Base-by-base conservation (phyloP, 2,113 vertebrate species). In the Oncorhynchus clarkii region DNA sequence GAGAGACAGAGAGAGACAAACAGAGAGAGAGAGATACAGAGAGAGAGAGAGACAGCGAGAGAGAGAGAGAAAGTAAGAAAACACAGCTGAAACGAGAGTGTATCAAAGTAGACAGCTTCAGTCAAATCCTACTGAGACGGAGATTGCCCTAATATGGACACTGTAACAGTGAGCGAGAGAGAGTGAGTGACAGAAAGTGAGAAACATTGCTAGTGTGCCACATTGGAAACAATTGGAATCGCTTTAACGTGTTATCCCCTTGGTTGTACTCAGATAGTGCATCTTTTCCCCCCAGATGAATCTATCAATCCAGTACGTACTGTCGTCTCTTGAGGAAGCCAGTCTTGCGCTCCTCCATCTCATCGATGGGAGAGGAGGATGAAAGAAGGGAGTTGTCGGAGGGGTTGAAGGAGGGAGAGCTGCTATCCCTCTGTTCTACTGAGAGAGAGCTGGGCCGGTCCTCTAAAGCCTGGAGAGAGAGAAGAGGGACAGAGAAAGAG, bases 381-480 rank as follows among this genome's bases (percentile, higher is more conserved):
- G 97, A 99, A 9, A 99, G 95, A 27, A 99, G 95, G n/a, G 98
- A 99, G 83, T 96, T 98, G 89, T 99, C 97, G 1, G 97, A 99
- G 12, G 98, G 97, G 89, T 98, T 99, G 90, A 99, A 97, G 54
- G 98, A 99, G 0, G 97, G 96, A 78, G 97, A 99, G 91, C 98
- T 99, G 89, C 97, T 99, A 89, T 99, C 98, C 27, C 95, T 96
- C 80, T 95, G 98, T 75, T 99, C 97, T 1, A 98, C 96, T 1
- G 97, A 94, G 75, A 99, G 92, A 2, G 97, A 97, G 91, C 96
- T 99, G 74, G 98, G 97, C 51, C 97, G 93, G 82, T 99, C 98
- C 88, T 99, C 98, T 85, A 99, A 89, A 9, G 97, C 97, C 97
- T 99, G 86, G 27, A 68, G 62, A 45, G 14, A 24, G 31, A 67